Evolutionary conservation across 1,140 invertebrate species (phyloP), one percentile per base, ranked within the genome.

Genomic region (Oedothorax gibbosus): DNA sequence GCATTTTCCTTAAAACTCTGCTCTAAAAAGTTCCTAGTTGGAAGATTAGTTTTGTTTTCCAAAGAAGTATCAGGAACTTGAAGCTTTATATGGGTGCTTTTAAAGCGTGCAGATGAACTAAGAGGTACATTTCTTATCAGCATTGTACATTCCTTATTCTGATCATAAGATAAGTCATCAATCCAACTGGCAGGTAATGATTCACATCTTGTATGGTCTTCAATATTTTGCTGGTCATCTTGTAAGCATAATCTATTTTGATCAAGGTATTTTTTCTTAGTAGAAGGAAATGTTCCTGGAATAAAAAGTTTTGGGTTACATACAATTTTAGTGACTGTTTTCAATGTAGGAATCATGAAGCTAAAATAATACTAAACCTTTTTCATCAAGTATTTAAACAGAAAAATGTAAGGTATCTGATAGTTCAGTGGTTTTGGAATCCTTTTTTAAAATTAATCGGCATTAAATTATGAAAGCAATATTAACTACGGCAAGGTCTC

Each of bases 231-330:
- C 4, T 57, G 60, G 21, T 57, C 8, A 11, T 51, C 57, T 77
- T 77, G 49, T 11, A 15, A 18, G 14, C 51, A 50, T n/a, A 64
- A 7, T 64, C 35, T 62, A n/a, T 5, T 64, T 51, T 77, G 57
- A 64, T 77, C 75, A 50, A 49, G 9, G 15, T 64, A 18, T 54
- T 77, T 77, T 77, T 65, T 77, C 21, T 60, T 50, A 50, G 57
- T 77, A 7, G 75, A 77, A 15, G 75, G 75, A 77, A 49, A 77
- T 18, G 75, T 77, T 20, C 75, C 75, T 77, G 53, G 10, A 51
- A 62, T n/a, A 64, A 18, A 4, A 53, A 51, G 35, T 35, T 35
- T 35, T 35, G 1, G 35, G 35, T 60, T 60, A 60, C 57, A 60
- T n/a, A 60, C n/a, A 60, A 60, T 6, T 57, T 60, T 3, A 14